Conservation (phyloP, 1,140 invertebrate genomes). For the Rhopalosiphum maidis region DNA sequence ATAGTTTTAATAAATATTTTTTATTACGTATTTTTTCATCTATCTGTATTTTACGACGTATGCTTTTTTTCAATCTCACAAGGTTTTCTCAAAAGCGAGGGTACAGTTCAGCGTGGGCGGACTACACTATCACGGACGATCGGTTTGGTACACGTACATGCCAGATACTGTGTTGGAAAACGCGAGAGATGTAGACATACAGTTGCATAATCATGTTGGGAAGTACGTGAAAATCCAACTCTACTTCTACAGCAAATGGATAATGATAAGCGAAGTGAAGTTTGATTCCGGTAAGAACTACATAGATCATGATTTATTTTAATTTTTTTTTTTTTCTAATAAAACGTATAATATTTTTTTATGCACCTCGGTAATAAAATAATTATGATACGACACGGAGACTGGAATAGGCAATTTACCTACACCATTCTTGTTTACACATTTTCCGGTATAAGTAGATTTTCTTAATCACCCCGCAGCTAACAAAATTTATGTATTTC, state of each 20-base stretch:
- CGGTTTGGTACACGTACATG: constrained; percentile 73
- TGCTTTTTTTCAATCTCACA: background rate
- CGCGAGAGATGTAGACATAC: constrained; percentile 76
- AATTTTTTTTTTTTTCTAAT: no score
- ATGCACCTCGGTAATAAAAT: background rate
- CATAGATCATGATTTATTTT: background rate
- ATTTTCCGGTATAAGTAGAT: background rate
- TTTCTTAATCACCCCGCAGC: background rate
- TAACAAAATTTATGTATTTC: background rate
- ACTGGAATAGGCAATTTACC: background rate
- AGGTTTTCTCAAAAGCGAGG: constrained; percentile 75
- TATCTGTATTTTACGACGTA: background rate
- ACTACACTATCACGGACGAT: constrained; percentile 68
- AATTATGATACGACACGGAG: background rate
- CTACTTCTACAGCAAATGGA: constrained; percentile 78
- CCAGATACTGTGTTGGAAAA: constrained; percentile 75
- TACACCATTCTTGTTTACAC: background rate
- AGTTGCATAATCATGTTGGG: constrained; percentile 70
- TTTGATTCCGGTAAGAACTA: constrained; percentile 70
- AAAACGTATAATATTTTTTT: background rate
- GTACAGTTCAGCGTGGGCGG: constrained; percentile 75
- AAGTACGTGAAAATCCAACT: constrained; percentile 75
- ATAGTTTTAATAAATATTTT: background rate
- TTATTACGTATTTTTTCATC: background rate
- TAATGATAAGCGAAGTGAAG: constrained; percentile 80